Percentiles rank a stretch among this genome's conserved stretches.
phyloP scores from a whole-genome alignment of 2,797 vertebrate species.

The Setipinna tenuifilis region DNA sequence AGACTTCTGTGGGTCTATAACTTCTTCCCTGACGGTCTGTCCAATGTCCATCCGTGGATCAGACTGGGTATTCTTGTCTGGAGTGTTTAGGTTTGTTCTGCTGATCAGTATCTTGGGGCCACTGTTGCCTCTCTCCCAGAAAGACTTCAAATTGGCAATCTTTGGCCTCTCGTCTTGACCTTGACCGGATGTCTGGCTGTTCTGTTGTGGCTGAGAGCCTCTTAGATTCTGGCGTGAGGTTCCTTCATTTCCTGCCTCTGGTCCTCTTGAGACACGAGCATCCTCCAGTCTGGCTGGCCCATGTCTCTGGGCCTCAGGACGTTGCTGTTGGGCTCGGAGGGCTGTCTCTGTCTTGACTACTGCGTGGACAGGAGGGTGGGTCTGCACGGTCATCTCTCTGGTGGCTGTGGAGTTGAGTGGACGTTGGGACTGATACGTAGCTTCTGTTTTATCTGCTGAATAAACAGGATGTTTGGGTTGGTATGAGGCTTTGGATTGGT shows the following conservation, averaged over 20 bases:
- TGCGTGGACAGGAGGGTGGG: not conserved
- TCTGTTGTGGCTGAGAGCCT: constrained; percentile 38
- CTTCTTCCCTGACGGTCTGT: constrained; percentile 35
- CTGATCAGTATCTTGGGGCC: constrained; percentile 64
- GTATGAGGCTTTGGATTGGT: not conserved
- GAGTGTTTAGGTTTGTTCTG: constrained; percentile 52
- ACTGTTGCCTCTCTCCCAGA: constrained; percentile 81
- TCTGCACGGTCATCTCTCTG: not conserved
- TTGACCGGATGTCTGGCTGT: constrained; percentile 42
- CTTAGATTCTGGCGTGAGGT: not conserved
- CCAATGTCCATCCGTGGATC: constrained; percentile 36
- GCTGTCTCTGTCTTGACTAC: not conserved
- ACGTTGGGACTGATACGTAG: not conserved
- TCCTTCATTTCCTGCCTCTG: not conserved
- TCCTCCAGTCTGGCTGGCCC: not conserved
- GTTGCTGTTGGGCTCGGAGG: not conserved
- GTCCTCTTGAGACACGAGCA: not conserved
- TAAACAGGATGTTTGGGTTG: not conserved
- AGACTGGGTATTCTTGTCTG: constrained; percentile 56
- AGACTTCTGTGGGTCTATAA: constrained; percentile 36
- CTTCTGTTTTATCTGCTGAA: not conserved
- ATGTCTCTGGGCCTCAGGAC: not conserved
- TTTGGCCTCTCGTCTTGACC: constrained; percentile 62
- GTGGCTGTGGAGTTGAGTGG: not conserved
- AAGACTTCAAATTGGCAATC: constrained; percentile 81